Evolutionary conservation across 2,888 invertebrate species (phyloP).

Genomic region (Apotomis betuletana): DNA sequence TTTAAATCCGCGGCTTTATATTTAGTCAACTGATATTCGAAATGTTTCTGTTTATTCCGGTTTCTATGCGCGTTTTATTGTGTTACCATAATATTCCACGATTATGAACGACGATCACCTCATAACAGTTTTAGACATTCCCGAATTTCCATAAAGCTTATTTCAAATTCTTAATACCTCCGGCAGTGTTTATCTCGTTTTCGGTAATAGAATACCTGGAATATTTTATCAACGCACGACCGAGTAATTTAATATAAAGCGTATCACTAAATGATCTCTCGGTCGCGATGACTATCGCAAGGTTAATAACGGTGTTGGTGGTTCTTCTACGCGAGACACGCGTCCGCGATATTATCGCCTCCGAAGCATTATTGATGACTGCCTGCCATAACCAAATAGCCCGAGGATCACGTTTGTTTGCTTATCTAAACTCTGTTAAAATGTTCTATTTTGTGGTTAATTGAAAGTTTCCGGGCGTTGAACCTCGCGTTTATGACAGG

Average conservation of each 20-base stretch:
- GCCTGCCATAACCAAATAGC: conserved; percentile 79
- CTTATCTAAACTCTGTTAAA: conserved; percentile 74
- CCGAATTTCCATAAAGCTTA: conserved; percentile 48
- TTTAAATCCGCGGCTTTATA: conserved; percentile 21
- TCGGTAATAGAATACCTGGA: conserved; percentile 81
- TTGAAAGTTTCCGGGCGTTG: conserved; percentile 69
- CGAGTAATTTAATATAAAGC: conserved; percentile 84
- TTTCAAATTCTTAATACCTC: conserved; percentile 66
- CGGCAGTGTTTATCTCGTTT: conserved; percentile 76
- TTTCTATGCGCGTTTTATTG: conserved; percentile 24
- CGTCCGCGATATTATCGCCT: conserved; percentile 78
- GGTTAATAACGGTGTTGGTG: conserved; percentile 82
- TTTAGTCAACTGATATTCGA: conserved; percentile 13
- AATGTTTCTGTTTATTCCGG: conserved; percentile 17
- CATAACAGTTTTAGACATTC: conserved; percentile 51
- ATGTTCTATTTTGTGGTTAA: conserved; percentile 69
- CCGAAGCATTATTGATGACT: conserved; percentile 81
- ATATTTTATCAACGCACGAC: conserved; percentile 83
- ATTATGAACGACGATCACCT: conserved; percentile 40
- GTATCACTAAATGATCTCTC: conserved; percentile 82
- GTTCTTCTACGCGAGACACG: conserved; percentile 77
- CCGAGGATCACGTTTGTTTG: conserved; percentile 79
- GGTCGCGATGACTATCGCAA: conserved; percentile 76
- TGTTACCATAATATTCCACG: conserved; percentile 22
- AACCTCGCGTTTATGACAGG: conserved; percentile 75